Evolutionary conservation across 2,888 invertebrate genomes (phyloP), one percentile per base, ranked within the genome.

Genomic region (Pandemis cinnamomeana): DNA sequence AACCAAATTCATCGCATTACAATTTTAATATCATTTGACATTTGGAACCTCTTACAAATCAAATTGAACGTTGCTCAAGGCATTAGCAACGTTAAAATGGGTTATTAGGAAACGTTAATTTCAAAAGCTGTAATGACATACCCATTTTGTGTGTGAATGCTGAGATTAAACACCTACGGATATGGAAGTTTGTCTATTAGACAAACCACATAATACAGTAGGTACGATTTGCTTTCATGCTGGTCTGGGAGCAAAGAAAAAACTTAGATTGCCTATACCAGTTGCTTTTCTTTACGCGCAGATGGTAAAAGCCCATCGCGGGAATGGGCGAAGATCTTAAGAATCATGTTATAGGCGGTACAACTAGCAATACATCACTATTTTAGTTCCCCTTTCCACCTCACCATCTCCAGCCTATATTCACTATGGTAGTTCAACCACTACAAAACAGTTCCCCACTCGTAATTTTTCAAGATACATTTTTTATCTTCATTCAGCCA

Each of bases 141-240:
- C 36, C 44, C 46, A 63, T 51, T 63, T 36, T 64, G 64, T 8
- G 36, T 27, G 48, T 46, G 13, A 64, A 64, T 48, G 36, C 27
- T 46, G 7, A 48, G 46, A 64, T 48, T 64, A 48, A 13, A 48
- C 64, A 64, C 64, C 48, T 48, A 13, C 13, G 27, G 36, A 36
- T 64, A 48, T 64, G 27, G 48, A 64, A 64, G 48, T 64, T 64
- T 11, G 11, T 4, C 48, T 36, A 15, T n/a, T 7, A 7, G 11
- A 27, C 13, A 64, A 13, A 64, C 3, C 4, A 13, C 27, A 48
- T 13, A 64, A 2, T 36, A 36, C 64, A 64, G 64, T 48, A 64
- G 64, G 48, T 6, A 46, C 5, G 11, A 51, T 51, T n/a, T 51
- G 5, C 51, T 51, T 51, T 5, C 13, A 51, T n/a, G 13, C 4